These are phyloP conservation scores for Epinephelus moara DNA, from an alignment of 2,113 vertebrate genomes.

Conservation along the genomic window DNA sequence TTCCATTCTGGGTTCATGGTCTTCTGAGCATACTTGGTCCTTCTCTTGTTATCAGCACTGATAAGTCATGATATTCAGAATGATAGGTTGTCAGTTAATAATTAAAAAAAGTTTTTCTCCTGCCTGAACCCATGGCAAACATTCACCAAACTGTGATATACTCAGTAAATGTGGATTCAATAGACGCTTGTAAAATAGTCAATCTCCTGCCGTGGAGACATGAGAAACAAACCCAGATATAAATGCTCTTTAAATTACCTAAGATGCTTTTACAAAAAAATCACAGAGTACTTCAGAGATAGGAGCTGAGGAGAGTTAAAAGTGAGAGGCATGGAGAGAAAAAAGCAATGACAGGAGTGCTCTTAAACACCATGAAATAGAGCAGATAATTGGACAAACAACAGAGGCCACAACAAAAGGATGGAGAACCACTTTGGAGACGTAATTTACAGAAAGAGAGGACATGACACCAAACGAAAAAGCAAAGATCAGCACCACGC, in stretches of 20 bases:
- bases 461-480: conserved; percentile 72
- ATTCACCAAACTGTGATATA: conserved; percentile 47
- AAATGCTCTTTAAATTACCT: conserved; percentile 8
- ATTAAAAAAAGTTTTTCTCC: background rate
- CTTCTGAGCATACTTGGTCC: conserved; percentile 95
- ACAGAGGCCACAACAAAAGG: conserved; percentile 74
- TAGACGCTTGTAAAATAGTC: conserved; percentile 47
- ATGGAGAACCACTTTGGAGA: conserved; percentile 67
- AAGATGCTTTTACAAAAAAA: conserved; percentile 46
- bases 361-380: conserved; percentile 57
- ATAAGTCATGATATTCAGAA: conserved; percentile 70
- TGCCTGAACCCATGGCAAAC: conserved; percentile 38
- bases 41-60: conserved; percentile 97
- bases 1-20: conserved; percentile 99
- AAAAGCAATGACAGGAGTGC: conserved; percentile 51
- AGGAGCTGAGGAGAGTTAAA: conserved; percentile 37
- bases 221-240: conserved; percentile 38
- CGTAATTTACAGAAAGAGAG: conserved; percentile 52
- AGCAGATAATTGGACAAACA: conserved; percentile 61
- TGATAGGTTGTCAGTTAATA: conserved; percentile 26
- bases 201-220: conserved; percentile 27
- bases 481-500: conserved; percentile 84
- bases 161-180: conserved; percentile 44
- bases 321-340: conserved; percentile 57
- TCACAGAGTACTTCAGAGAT: conserved; percentile 35